phyloP scores from a whole-genome alignment of 2,113 vertebrate genomes.

The Proteles cristata region DNA sequence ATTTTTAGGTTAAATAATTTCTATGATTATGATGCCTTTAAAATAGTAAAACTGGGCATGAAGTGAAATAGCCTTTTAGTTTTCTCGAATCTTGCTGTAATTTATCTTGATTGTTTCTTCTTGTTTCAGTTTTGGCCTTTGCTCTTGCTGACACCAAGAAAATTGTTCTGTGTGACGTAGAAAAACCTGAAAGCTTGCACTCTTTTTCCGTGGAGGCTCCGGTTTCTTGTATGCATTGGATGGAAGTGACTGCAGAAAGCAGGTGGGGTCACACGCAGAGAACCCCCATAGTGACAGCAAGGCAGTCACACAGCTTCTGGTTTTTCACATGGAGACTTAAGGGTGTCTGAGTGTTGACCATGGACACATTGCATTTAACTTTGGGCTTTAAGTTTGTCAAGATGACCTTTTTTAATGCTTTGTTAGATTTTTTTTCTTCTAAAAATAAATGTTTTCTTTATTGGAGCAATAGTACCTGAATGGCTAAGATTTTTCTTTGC shows the following conservation, averaged over 20 bases:
- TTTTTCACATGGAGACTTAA: background rate
- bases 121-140: slow-evolving; percentile 94
- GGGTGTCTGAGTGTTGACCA: background rate
- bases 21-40: background rate
- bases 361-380: background rate
- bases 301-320: background rate
- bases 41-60: slow-evolving; percentile 26
- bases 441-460: slow-evolving; percentile 9
- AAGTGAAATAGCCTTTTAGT: background rate
- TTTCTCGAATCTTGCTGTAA: background rate
- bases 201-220: slow-evolving; percentile 91
- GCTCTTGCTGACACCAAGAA: slow-evolving; percentile 94
- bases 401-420: background rate
- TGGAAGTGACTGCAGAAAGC: slow-evolving; percentile 96
- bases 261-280: slow-evolving; percentile 85
- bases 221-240: slow-evolving; percentile 98
- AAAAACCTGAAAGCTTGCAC: slow-evolving; percentile 98
- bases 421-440: background rate
- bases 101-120: slow-evolving; percentile 1
- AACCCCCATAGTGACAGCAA: accelerated
- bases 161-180: slow-evolving; percentile 96
- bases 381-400: background rate
- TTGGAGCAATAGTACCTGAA: background rate
- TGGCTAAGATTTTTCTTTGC: background rate
- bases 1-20: background rate